Base-by-base conservation (phyloP, 23 tunicate genomes). In the Halocynthia aurantium region DNA sequence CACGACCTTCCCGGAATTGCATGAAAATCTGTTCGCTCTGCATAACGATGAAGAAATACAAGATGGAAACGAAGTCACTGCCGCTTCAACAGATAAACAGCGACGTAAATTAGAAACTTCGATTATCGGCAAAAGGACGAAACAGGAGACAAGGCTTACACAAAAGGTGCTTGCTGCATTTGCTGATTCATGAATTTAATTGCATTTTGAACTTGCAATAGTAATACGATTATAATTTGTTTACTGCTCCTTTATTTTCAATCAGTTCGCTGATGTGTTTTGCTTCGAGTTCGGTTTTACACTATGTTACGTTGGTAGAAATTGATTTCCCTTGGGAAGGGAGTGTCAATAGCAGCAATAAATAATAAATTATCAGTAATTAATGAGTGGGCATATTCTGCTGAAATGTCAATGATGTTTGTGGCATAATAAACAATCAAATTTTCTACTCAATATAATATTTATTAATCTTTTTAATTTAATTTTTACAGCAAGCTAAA, bases 1-100 rank as follows among this genome's bases (percentile, higher is more conserved):
- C 70, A 92, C 98, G 49, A 82, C 82, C 7, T 92, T 92, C 57
- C 98, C 98, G 19, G 79, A 69, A 17, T 80, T 92, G 21, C 85
- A 72, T 51, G 86, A 86, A 69, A 83, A 92, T 63, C 69, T 92
- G 67, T 86, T 92, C 67, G 61, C 74, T 8, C 78, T 92, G 6
- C 85, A 76, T 55, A 62, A 69, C 56, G 82, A 80, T 6, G 84
- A 69, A 50, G 81, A 74, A 22, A 65, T 49, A 70, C 8, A n/a
- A 9, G 69, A 71, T 8, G 70, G 62, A 18, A 56, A 52, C 44
- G 77, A 55, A 15, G 49, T 20, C 64, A 21, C 20, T 19, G 56
- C 64, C 5, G 55, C 21, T 0, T 11, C 13, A 8, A 49, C 52
- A 51, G 53, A 51, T 6, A 70, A 85, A 50, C 52, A 51, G 31